These are phyloP conservation scores for Erpornis zantholeuca DNA, from an alignment of 2,113 vertebrate genomes.

Conservation along the genomic window DNA sequence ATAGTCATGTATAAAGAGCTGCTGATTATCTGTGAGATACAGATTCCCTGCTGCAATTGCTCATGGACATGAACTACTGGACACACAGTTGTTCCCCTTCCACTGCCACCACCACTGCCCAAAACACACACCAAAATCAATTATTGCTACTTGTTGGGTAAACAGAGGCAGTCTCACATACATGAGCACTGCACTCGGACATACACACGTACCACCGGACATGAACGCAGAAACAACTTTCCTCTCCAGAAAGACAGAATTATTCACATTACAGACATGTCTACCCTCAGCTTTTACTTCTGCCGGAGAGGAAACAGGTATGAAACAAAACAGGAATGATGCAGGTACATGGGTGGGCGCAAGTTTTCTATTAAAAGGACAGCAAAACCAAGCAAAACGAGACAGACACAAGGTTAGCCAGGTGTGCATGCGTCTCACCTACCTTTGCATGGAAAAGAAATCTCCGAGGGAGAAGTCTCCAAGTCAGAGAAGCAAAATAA, in stretches of 20 bases:
- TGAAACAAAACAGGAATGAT: slow-evolving; percentile 8
- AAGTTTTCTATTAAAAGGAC: slow-evolving; percentile 43
- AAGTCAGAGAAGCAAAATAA: slow-evolving; percentile 62
- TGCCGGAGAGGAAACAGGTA: slow-evolving; percentile 44
- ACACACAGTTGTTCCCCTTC: background rate
- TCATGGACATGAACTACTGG: background rate
- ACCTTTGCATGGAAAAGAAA: slow-evolving; percentile 72
- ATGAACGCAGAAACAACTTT: slow-evolving; percentile 38
- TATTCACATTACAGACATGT: slow-evolving; percentile 17
- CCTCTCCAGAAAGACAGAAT: background rate
- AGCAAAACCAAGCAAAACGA: background rate
- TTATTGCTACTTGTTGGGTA: slow-evolving; percentile 31
- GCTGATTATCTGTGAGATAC: background rate
- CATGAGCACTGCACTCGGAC: background rate
- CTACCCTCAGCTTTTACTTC: slow-evolving; percentile 34
- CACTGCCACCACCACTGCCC: background rate
- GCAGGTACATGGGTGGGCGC: background rate
- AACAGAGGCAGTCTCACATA: slow-evolving; percentile 14
- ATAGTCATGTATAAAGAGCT: background rate
- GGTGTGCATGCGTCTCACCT: slow-evolving; percentile 57
- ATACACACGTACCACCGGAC: background rate
- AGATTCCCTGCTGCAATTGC: background rate
- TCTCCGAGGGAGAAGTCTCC: slow-evolving; percentile 59
- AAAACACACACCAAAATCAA: slow-evolving; percentile 5
- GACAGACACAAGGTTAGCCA: slow-evolving; percentile 30